Conservation (phyloP, 2,797 vertebrate genomes). For the Labroides dimidiatus region DNA sequence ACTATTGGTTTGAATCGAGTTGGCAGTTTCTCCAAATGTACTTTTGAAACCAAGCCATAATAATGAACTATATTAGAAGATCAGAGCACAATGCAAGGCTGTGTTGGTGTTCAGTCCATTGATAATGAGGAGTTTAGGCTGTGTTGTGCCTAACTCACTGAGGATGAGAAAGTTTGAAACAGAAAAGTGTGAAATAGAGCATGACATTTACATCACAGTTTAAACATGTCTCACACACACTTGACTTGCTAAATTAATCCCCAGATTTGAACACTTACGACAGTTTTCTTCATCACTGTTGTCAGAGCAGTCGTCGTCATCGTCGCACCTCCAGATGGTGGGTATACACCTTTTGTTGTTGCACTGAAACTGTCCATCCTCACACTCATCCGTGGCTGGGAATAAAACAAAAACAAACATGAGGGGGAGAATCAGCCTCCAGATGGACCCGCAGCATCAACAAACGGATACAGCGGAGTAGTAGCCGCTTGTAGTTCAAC, state of each 20-base stretch:
- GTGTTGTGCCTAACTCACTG: too few species aligned
- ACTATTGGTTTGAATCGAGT: constrained; percentile 8
- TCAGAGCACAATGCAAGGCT: neutral
- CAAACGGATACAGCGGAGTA: constrained; percentile 18
- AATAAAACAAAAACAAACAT: neutral
- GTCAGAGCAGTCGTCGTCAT: constrained; percentile 96
- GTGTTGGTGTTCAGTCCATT: too few species aligned
- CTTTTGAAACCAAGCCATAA: neutral
- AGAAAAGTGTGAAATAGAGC: neutral
- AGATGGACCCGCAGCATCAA: constrained; percentile 47
- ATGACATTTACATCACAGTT: neutral
- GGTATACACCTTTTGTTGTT: constrained; percentile 95
- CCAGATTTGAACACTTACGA: constrained; percentile 86
- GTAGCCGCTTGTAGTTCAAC: constrained; percentile 49
- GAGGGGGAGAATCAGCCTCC: constrained; percentile 19
- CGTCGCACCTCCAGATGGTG: constrained; percentile 95
- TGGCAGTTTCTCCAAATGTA: neutral
- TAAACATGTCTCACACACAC: neutral
- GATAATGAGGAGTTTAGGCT: too few species aligned
- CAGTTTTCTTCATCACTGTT: constrained; percentile 98
- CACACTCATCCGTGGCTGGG: constrained; percentile 86
- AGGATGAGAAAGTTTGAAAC: too few species aligned
- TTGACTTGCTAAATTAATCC: neutral
- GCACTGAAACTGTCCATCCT: constrained; percentile 95
- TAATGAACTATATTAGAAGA: neutral